Conservation (phyloP, 2,888 invertebrate genomes). For the Lepetodrilus schrolli region DNA sequence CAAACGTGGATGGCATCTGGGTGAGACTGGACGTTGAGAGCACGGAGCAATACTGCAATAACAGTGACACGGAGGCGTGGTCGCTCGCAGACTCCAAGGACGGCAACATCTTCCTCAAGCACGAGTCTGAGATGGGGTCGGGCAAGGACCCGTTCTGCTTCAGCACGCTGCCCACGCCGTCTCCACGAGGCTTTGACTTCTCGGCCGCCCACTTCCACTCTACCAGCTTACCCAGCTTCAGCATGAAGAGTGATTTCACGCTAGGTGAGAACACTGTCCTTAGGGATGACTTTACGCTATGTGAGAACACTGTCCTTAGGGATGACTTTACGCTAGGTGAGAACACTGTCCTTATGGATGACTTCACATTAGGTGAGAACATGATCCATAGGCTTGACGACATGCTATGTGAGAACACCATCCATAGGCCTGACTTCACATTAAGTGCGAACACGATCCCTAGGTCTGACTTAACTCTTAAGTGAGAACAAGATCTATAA, state of each 20-base stretch:
- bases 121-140: conserved; percentile 76
- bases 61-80: conserved; percentile 83
- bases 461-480: too few relatives aligned
- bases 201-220: conserved; percentile 60
- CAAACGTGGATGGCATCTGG: conserved; percentile 97
- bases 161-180: conserved; percentile 53
- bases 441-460: too few relatives aligned
- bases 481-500: too few relatives aligned
- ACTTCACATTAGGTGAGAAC: too few relatives aligned
- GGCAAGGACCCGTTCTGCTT: conserved; percentile 64
- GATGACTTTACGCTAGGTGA: too few relatives aligned
- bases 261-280: background rate
- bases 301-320: too few relatives aligned
- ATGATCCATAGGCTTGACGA: too few relatives aligned
- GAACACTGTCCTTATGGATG: too few relatives aligned
- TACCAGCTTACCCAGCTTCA: conserved; percentile 40
- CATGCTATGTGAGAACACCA: too few relatives aligned
- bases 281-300: too few relatives aligned
- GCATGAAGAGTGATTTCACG: conserved; percentile 19
- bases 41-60: conserved; percentile 81
- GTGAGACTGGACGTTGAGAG: conserved; percentile 87
- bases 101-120: conserved; percentile 81
- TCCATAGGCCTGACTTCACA: too few relatives aligned
- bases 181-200: conserved; percentile 79
- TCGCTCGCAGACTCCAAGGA: conserved; percentile 81